Conservation (phyloP, 2,797 vertebrate genomes). For the Anabacerthia variegaticeps region DNA sequence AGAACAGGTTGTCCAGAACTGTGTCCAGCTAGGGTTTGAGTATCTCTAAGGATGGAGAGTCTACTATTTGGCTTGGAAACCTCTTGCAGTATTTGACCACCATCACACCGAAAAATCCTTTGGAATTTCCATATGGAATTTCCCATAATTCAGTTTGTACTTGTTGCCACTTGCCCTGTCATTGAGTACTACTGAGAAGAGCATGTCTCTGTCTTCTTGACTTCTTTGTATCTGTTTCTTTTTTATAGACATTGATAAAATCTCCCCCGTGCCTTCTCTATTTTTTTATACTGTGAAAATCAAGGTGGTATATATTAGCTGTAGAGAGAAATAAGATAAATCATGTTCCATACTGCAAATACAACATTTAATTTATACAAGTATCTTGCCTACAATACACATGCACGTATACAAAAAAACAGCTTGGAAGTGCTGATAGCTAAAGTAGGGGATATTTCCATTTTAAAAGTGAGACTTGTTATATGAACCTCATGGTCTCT, state of each 20-base stretch:
- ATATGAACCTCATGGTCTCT: neutral
- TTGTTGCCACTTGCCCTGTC: neutral
- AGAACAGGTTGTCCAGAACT: neutral
- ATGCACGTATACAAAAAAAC: neutral
- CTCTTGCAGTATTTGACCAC: neutral
- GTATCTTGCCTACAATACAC: neutral
- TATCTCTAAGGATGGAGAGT: neutral
- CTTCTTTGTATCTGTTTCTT: neutral
- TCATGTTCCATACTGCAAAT: neutral
- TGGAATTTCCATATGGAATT: neutral
- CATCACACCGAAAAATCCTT: neutral
- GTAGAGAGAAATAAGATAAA: neutral
- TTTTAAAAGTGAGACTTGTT: neutral
- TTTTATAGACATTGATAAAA: neutral
- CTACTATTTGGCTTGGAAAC: neutral
- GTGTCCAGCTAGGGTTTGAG: neutral
- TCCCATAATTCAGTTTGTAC: neutral
- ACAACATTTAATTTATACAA: neutral
- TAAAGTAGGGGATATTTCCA: neutral
- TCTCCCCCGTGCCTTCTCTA: neutral
- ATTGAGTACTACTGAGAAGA: neutral
- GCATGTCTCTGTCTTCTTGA: neutral
- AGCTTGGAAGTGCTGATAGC: neutral
- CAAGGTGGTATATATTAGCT: rapidly evolving
- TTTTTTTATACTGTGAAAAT: neutral